These are phyloP conservation scores for Holcopasites calliopsidis DNA, from an alignment of 1,140 invertebrate genomes.

Conservation along the genomic window DNA sequence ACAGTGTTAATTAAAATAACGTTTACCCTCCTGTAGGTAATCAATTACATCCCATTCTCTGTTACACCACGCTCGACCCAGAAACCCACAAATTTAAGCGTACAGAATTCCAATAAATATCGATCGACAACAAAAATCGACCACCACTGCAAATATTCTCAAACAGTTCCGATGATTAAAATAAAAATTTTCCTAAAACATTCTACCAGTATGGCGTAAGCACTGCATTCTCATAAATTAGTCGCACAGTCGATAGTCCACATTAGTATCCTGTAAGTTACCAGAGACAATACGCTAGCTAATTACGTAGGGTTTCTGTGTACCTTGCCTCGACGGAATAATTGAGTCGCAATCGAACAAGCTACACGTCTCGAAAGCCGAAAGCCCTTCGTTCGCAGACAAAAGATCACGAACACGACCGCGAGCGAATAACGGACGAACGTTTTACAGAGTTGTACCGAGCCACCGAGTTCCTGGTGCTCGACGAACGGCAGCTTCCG, in stretches of 20 bases:
- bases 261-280: slow-evolving; percentile 5
- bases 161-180: no score
- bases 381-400: background rate
- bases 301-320: background rate
- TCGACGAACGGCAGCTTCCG: slow-evolving; percentile 66
- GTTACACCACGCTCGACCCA: no score
- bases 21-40: no score
- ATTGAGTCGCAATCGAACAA: background rate
- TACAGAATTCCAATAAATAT: no score
- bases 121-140: no score
- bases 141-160: background rate
- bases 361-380: background rate
- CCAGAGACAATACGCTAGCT: slow-evolving; percentile 13
- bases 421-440: background rate
- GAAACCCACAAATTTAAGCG: no score
- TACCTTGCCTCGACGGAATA: background rate
- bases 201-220: background rate
- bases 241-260: background rate
- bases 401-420: background rate
- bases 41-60: no score
- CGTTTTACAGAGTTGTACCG: slow-evolving; percentile 69
- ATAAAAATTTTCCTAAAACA: background rate
- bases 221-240: background rate
- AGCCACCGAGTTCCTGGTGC: slow-evolving; percentile 78
- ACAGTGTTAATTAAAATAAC: no score